Percentiles rank a stretch among this genome's conserved stretches.
Conservation (phyloP, 2,888 invertebrate species). For the Lumbricus terrestris region DNA sequence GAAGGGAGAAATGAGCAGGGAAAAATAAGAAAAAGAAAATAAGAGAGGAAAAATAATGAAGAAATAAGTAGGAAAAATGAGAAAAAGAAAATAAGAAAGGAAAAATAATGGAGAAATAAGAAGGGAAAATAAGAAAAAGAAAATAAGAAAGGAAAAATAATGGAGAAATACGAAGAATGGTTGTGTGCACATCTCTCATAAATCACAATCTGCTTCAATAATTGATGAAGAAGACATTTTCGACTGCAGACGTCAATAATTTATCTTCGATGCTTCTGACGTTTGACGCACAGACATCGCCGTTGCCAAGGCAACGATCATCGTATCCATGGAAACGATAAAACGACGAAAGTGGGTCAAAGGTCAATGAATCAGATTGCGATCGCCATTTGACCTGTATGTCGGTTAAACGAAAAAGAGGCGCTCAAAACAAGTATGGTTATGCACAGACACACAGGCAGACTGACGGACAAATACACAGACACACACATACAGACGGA, state of each 20-base stretch:
- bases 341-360: not conserved
- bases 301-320: not conserved
- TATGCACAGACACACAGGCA: not conserved
- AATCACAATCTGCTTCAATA: no score
- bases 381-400: not conserved
- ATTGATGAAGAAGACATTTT: no score
- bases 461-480: no score
- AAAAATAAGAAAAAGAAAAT: no score
- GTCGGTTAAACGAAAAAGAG: not conserved
- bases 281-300: not conserved
- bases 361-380: not conserved
- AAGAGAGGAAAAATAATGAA: no score
- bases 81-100: no score
- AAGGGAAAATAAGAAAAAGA: not conserved
- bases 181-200: no score
- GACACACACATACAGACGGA: not conserved
- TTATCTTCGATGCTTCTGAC: not conserved
- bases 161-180: no score
- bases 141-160: not conserved
- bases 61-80: no score
- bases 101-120: no score
- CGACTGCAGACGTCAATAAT: not conserved
- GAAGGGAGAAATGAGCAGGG: no score
- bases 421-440: not conserved
- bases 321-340: not conserved